Conservation (phyloP, 2,888 invertebrate genomes). For the Trimorus sp. region DNA sequence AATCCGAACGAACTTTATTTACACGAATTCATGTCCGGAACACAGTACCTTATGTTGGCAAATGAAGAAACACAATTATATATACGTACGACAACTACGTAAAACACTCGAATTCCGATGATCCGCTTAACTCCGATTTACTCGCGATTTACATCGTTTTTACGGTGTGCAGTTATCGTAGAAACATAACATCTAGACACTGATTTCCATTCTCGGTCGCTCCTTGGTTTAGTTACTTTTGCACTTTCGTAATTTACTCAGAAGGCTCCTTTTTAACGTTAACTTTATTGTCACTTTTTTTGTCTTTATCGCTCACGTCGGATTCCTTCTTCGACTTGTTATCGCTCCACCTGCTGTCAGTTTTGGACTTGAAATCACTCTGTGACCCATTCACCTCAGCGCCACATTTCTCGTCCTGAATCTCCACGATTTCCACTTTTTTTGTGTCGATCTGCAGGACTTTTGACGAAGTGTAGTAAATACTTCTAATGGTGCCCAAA, state of each 20-base stretch:
- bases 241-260: constrained; percentile 70
- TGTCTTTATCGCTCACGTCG: constrained; percentile 75
- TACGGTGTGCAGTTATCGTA: constrained; percentile 39
- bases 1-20: constrained; percentile 40
- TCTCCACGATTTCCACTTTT: constrained; percentile 80
- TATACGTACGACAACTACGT: background rate
- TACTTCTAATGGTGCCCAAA: constrained; percentile 84
- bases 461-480: constrained; percentile 78
- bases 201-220: constrained; percentile 24
- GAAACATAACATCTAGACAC: constrained; percentile 51
- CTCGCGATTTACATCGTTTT: no score
- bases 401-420: constrained; percentile 78
- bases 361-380: constrained; percentile 77
- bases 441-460: constrained; percentile 77
- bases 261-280: constrained; percentile 71
- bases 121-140: constrained; percentile 4
- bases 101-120: background rate
- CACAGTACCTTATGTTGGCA: constrained; percentile 3
- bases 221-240: constrained; percentile 31
- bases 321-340: constrained; percentile 77
- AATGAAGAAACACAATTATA: no score
- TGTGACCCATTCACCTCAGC: constrained; percentile 79
- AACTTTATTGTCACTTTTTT: constrained; percentile 76
- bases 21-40: constrained; percentile 42
- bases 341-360: constrained; percentile 80